Evolutionary conservation across 2,113 vertebrate species (phyloP).

Genomic region (Ameiurus melas): DNA sequence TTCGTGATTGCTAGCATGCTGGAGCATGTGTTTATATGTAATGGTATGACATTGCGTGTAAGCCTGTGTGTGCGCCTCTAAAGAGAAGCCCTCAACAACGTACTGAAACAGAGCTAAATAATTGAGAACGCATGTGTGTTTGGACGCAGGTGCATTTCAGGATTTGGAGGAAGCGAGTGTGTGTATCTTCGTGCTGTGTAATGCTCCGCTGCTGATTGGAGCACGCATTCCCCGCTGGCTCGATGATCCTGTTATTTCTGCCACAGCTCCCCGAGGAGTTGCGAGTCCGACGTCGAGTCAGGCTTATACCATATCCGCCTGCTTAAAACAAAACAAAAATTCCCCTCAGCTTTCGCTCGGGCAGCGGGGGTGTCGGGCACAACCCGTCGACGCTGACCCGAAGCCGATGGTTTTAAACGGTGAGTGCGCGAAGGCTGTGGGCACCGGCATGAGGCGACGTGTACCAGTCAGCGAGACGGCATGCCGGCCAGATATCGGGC

Average conservation of each 20-base stretch:
- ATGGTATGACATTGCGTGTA: conserved; percentile 22
- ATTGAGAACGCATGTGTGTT: conserved; percentile 10
- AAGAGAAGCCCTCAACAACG: neutral
- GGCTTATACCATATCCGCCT: conserved; percentile 5
- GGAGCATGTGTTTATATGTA: conserved; percentile 28
- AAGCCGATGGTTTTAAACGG: conserved; percentile 19
- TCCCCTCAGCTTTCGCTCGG: conserved; percentile 3
- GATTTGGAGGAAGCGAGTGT: conserved; percentile 13
- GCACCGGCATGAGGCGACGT: neutral
- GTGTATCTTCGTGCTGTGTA: conserved; percentile 29
- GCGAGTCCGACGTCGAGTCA: neutral
- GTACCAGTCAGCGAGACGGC: conserved; percentile 23
- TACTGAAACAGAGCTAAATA: neutral
- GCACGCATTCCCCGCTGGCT: conserved; percentile 29
- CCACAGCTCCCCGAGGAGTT: conserved; percentile 9
- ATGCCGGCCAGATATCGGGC: conserved; percentile 24
- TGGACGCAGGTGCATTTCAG: conserved; percentile 12
- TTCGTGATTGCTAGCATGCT: conserved; percentile 11
- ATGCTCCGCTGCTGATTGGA: conserved; percentile 37
- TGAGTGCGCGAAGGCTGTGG: neutral
- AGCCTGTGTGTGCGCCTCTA: neutral
- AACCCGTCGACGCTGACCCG: conserved; percentile 19
- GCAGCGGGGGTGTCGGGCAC: neutral
- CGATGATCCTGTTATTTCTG: conserved; percentile 27
- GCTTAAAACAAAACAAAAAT: conserved; percentile 2